A percentile compares a stretch with the other conserved stretches of the same genome.
Conservation (phyloP, 2,797 vertebrate species). For the Tamandua tetradactyla region DNA sequence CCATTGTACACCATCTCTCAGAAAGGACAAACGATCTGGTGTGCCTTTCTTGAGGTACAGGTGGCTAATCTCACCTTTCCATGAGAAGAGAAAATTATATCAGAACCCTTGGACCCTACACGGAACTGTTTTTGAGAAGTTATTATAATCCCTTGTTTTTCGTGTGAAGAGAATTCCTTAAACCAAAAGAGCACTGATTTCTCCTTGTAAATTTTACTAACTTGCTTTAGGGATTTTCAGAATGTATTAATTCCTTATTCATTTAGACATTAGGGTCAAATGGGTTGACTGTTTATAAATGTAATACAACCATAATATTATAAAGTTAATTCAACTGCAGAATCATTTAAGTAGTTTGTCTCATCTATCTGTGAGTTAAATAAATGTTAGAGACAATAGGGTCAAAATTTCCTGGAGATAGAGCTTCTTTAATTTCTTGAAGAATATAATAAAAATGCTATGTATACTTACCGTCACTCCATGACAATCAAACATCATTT, state of each 20-base stretch:
- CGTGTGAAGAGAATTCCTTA: not conserved
- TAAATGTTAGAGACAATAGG: not conserved
- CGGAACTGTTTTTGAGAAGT: too few relatives aligned
- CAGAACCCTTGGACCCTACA: fast-evolving
- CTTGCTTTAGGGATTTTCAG: not conserved
- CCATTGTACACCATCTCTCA: not conserved
- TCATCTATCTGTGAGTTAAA: not conserved
- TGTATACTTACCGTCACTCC: fast-evolving
- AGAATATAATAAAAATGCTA: not conserved
- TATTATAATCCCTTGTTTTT: not conserved
- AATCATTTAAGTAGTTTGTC: not conserved
- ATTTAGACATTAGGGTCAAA: not conserved
- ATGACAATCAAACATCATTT: not conserved
- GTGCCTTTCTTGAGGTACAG: not conserved
- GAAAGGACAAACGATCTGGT: not conserved
- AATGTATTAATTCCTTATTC: not conserved
- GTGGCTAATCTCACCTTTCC: not conserved
- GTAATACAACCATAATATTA: not conserved
- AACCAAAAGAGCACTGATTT: not conserved
- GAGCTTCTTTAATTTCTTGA: not conserved
- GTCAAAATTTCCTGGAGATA: not conserved
- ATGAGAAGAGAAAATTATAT: not conserved
- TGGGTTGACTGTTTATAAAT: not conserved
- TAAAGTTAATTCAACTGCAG: not conserved
- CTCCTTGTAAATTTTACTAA: not conserved